These are phyloP conservation scores for Iphiclides podalirius DNA, from an alignment of 2,888 invertebrate genomes.

Conservation along the genomic window DNA sequence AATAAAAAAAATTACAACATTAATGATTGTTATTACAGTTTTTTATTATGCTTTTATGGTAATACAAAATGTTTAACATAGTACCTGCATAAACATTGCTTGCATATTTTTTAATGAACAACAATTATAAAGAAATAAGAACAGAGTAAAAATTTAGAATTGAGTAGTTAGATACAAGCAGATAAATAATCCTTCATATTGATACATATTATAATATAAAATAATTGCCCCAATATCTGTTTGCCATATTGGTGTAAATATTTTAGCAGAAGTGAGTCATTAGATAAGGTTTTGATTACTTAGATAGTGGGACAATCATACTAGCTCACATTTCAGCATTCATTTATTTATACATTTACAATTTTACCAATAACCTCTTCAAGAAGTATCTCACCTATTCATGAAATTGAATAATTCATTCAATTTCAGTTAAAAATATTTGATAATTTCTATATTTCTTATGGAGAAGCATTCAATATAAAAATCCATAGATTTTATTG, in stretches of 20 bases:
- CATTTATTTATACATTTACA: constrained; percentile 75
- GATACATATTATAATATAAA: constrained; percentile 59
- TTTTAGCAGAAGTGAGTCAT: neutral
- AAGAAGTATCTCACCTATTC: constrained; percentile 63
- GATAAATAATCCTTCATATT: constrained; percentile 68
- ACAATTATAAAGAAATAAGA: constrained; percentile 8
- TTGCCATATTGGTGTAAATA: constrained; percentile 16
- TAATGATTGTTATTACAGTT: too few species aligned
- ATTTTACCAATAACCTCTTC: constrained; percentile 59
- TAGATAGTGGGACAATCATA: constrained; percentile 55
- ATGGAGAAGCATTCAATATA: constrained; percentile 40
- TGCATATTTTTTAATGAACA: too few species aligned
- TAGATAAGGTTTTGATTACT: constrained; percentile 25
- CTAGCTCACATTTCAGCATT: constrained; percentile 57
- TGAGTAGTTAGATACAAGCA: constrained; percentile 67
- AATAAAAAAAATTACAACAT: too few species aligned
- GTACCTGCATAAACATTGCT: too few species aligned
- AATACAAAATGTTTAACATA: too few species aligned
- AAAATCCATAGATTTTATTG: constrained; percentile 25
- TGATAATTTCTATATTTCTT: constrained; percentile 33
- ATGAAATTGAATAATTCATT: constrained; percentile 42
- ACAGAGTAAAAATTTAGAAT: constrained; percentile 64
- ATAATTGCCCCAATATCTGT: constrained; percentile 54
- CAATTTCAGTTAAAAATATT: constrained; percentile 48
- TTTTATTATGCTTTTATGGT: too few species aligned